A percentile compares a stretch with the other conserved stretches of the same genome.
These are phyloP conservation scores for Silurus meridionalis DNA, from an alignment of 2,113 vertebrate genomes.

Conservation along the genomic window DNA sequence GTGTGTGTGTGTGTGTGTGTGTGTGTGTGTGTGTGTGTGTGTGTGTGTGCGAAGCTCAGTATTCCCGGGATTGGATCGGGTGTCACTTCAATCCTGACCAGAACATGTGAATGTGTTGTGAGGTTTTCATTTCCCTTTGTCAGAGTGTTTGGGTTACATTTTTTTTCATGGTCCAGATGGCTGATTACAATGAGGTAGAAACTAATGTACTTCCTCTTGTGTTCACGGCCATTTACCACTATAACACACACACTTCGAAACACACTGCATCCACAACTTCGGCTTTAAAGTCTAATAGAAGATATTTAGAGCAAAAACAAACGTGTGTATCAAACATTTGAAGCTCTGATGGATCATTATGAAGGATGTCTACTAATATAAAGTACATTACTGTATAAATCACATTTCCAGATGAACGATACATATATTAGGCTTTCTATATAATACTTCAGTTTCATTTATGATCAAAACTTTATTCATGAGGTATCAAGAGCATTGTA, in stretches of 20 bases:
- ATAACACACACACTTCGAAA: not conserved
- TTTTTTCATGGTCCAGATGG: not conserved
- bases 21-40: not conserved
- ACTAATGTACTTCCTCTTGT: not conserved
- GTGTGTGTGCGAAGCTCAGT: not conserved
- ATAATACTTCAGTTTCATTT: not conserved
- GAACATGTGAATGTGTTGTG: not conserved
- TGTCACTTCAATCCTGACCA: not conserved
- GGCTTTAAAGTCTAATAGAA: not conserved
- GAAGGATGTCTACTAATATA: not conserved
- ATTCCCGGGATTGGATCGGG: not conserved
- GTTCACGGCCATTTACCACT: not conserved
- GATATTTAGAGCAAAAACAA: not conserved
- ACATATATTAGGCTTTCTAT: not conserved
- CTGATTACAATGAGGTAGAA: not conserved
- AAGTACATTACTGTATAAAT: not conserved
- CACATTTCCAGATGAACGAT: not conserved
- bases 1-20: not conserved
- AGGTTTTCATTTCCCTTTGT: not conserved
- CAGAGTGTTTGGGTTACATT: not conserved
- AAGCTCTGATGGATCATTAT: not conserved
- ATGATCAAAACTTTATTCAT: not conserved
- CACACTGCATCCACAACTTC: not conserved
- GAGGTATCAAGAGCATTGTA: too few species aligned
- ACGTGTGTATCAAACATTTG: not conserved